phyloP scores from a whole-genome alignment of 2,888 invertebrate genomes.

The Platynereis dumerilii region DNA sequence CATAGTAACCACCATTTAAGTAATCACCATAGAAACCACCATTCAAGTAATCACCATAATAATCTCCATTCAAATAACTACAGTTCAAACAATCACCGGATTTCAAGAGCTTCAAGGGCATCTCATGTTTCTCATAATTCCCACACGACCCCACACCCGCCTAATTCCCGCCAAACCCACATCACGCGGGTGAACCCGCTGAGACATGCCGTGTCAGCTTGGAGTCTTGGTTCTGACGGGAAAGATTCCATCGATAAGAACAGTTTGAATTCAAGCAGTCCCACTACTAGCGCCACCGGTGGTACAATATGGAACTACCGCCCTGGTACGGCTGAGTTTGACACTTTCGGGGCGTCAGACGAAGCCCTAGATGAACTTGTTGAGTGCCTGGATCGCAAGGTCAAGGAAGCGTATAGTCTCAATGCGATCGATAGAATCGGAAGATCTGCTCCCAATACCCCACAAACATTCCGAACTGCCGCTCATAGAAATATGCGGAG shows the following conservation, averaged over 20 bases:
- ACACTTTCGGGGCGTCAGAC: conserved; percentile 1
- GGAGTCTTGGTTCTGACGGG: conserved; percentile 3
- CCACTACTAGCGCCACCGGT: background rate
- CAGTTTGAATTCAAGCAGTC: background rate
- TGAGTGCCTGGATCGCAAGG: background rate
- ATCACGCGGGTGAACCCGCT: no score
- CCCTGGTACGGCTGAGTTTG: conserved; percentile 1
- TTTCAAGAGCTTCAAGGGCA: no score
- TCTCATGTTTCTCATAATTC: no score
- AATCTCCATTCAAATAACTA: no score
- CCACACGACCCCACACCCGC: no score
- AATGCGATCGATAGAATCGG: background rate
- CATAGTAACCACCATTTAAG: no score
- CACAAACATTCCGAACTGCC: background rate
- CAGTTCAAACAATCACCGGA: no score
- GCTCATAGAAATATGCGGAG: background rate
- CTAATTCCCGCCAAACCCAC: no score
- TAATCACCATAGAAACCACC: no score
- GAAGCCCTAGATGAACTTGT: background rate
- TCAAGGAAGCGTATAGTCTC: background rate
- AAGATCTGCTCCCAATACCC: background rate
- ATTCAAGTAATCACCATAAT: no score
- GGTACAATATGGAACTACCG: background rate
- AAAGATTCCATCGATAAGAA: background rate
- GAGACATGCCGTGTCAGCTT: background rate